Conservation (phyloP, 2,113 vertebrate species). For the Sander lucioperca region DNA sequence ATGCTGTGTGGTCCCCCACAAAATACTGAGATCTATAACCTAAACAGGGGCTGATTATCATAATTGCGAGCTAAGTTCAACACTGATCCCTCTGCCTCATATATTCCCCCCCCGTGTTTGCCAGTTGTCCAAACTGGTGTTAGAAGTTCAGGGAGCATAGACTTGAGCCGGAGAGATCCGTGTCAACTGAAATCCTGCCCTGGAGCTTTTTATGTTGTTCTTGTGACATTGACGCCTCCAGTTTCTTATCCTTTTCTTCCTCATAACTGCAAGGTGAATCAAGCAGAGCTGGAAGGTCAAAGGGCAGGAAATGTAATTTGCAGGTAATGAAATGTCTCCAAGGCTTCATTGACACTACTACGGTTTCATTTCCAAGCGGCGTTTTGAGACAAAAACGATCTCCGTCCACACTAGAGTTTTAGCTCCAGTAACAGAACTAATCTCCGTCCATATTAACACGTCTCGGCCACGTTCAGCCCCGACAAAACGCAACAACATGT, state of each 20-base stretch:
- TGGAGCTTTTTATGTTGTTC: constrained; percentile 12
- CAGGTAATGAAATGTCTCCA: background rate
- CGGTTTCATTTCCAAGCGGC: no score
- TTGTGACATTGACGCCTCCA: constrained; percentile 20
- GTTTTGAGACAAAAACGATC: no score
- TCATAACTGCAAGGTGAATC: background rate
- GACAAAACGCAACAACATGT: no score
- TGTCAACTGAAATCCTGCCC: constrained; percentile 30
- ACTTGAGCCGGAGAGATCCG: constrained; percentile 1
- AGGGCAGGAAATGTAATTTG: background rate
- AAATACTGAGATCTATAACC: constrained; percentile 25
- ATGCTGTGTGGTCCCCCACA: constrained; percentile 61
- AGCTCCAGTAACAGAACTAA: no score
- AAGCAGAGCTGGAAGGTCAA: no score
- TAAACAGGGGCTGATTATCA: constrained; percentile 43
- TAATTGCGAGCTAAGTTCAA: constrained; percentile 20
- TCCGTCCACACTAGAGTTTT: no score
- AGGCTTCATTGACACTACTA: no score
- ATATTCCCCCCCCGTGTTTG: background rate
- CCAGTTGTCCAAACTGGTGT: constrained; percentile 25
- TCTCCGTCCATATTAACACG: no score
- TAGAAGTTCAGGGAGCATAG: background rate
- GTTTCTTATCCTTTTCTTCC: background rate
- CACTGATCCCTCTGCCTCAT: constrained; percentile 25
- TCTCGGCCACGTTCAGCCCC: no score